Evolutionary conservation across 2,113 vertebrate genomes (phyloP).

Genomic region (Otus sunia): DNA sequence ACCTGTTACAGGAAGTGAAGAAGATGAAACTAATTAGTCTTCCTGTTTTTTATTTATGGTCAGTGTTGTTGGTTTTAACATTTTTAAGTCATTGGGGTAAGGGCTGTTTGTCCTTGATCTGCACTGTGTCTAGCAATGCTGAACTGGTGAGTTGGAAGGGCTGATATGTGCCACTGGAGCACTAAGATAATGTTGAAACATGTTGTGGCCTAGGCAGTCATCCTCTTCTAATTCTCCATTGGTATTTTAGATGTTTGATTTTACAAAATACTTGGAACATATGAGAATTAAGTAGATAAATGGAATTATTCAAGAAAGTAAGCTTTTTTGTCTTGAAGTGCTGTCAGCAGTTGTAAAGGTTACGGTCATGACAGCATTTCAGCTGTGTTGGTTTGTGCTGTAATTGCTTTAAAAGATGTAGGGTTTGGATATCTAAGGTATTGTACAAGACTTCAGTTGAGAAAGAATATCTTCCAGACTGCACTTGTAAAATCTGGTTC

Average conservation of each 20-base stretch:
- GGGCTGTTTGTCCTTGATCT: neutral
- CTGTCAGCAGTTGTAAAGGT: neutral
- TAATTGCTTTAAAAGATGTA: neutral
- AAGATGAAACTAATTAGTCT: neutral
- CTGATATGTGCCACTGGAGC: neutral
- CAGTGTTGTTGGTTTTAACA: neutral
- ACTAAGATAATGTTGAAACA: neutral
- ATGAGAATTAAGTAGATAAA: neutral
- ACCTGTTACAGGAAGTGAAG: neutral
- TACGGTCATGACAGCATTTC: neutral
- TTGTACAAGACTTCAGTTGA: neutral
- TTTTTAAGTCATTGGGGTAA: neutral
- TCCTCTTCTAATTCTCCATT: neutral
- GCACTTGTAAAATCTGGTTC: neutral
- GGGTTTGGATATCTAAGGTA: neutral
- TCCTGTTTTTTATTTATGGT: neutral
- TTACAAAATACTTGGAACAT: neutral
- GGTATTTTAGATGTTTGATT: neutral
- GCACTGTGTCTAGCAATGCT: neutral
- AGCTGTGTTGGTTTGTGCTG: neutral
- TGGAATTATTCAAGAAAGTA: neutral
- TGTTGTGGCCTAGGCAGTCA: neutral
- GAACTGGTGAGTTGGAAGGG: neutral
- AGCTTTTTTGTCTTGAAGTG: neutral
- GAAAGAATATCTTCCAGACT: neutral